Base-by-base conservation (phyloP, 2,888 invertebrate genomes). In the Argyresthia goedartella region DNA sequence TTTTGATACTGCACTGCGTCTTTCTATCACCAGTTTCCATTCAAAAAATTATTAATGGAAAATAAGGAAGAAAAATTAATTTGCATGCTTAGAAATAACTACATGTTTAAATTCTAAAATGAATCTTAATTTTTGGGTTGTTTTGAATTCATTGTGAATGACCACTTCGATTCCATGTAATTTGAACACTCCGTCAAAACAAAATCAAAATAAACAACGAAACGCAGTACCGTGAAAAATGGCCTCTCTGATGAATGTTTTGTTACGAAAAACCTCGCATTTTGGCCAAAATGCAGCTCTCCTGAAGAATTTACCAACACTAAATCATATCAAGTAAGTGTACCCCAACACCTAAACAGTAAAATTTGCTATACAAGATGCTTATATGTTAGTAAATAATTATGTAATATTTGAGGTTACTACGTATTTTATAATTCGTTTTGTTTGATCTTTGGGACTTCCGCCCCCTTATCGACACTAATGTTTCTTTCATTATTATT, bases 201-300 rank as follows among this genome's bases (percentile, higher is more conserved):
- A 25, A 25, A 25, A 4, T 25, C 25, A 25, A 25, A 25, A 25
- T 25, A 25, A 25, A 25, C 3, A 46, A 46, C 46, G 25, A 46
- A 46, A 48, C 33, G 41, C 46, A 52, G 52, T 52, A 39, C 52
- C 35, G 15, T 51, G 86, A 88, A 82, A 79, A 73, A 85, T 86
- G 86, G 79, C 81, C 67, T 81, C 79, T 65, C 56, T 86, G 36
- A 57, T 84, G 51, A 86, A 78, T 81, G 87, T 88, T 65, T 85
- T 90, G 74, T 69, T 90, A 64, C 87, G 88, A 72, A 91, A 89
- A 87, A 80, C 88, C 16, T 59, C 80, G 51, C 81, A 81, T 71
- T 76, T 88, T 56, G 64, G 76, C 49, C 70, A 74, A 63, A 72
- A 73, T 45, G 78, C 76, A 55, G 69, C 71, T 46, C 66, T 89